These are phyloP conservation scores for Hemithea aestivaria DNA, from an alignment of 2,888 invertebrate species.

Conservation along the genomic window DNA sequence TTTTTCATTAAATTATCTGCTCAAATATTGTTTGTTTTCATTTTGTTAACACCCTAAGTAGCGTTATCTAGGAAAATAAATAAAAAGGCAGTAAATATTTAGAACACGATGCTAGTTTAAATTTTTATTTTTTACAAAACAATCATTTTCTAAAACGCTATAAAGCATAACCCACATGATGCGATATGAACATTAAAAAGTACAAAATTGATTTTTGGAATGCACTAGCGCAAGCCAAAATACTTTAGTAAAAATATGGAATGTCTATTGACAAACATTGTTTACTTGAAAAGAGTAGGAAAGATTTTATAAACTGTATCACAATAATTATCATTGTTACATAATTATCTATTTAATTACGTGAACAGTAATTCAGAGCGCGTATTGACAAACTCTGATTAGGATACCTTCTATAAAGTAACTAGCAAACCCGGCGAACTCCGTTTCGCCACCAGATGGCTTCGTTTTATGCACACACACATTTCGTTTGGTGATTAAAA, in stretches of 20 bases:
- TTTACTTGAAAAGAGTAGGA: neutral
- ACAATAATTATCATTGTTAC: no score
- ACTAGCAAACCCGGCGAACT: no score
- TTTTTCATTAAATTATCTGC: no score
- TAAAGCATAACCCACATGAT: conserved; percentile 50
- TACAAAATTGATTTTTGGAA: conserved; percentile 35
- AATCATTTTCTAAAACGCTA: conserved; percentile 49
- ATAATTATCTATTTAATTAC: neutral
- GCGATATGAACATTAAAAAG: conserved; percentile 38
- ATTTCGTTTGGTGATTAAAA: no score
- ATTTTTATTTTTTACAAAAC: conserved; percentile 50
- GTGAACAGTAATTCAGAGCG: conserved; percentile 3
- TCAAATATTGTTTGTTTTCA: no score
- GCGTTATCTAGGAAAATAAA: neutral
- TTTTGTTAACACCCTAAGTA: neutral
- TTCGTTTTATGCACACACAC: no score
- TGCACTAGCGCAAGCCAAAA: conserved; percentile 39
- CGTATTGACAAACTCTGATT: no score
- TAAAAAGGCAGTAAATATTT: conserved; percentile 22
- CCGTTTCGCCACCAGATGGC: no score
- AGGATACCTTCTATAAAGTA: no score
- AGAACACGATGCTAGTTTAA: conserved; percentile 57
- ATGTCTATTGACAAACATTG: conserved; percentile 15
- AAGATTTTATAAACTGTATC: no score
- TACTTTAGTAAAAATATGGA: conserved; percentile 29